Evolutionary conservation across 2,113 vertebrate genomes (phyloP), one percentile per base, ranked within the genome.

Genomic region (Daphoenositta chrysoptera): DNA sequence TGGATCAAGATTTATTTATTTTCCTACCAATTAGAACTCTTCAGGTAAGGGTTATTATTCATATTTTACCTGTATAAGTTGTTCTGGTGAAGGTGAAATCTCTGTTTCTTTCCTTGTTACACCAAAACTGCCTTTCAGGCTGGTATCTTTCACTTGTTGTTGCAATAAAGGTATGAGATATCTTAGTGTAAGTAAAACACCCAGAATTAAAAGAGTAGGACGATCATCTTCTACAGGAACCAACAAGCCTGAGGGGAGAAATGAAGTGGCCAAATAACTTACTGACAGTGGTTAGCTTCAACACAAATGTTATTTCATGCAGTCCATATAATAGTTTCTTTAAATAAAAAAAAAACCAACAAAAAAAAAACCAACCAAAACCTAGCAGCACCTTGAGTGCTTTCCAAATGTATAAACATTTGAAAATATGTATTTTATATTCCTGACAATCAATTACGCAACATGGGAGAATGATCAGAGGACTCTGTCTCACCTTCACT

Each of bases 51-150:
- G 9, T 35, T 79, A 48, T 44, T 79, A 68, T 31, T 76, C 3
- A 8, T 60, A 44, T 83, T 93, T 73, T 95, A 99, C 99, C 99
- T 99, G 99, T 42, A 98, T 94, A 57, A 99, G 98, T 83, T 99
- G 99, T 65, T 99, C 99, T 11, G 98, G 97, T 39, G 99, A 98
- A 45, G 99, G 99, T 33, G 98, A 99, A 57, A 99, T 97, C 66
- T 99, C 99, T 7, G 98, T 98, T 96, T 99, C 99, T 85, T 99
- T 99, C 84, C 98, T 98, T 35, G 98, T 99, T 83, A 99, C 98
- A 7, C 99, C 99, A 47, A 99, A 99, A 97, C 99, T 99, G 96
- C 99, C 99, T 96, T 99, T 99, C 87, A 99, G 97, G 95, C 99
- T 99, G 51, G 98, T 99, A 96, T 99, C 99, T 96, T 99, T 99